Conservation (phyloP, 2,797 vertebrate species). For the Notamacropus eugenii region DNA sequence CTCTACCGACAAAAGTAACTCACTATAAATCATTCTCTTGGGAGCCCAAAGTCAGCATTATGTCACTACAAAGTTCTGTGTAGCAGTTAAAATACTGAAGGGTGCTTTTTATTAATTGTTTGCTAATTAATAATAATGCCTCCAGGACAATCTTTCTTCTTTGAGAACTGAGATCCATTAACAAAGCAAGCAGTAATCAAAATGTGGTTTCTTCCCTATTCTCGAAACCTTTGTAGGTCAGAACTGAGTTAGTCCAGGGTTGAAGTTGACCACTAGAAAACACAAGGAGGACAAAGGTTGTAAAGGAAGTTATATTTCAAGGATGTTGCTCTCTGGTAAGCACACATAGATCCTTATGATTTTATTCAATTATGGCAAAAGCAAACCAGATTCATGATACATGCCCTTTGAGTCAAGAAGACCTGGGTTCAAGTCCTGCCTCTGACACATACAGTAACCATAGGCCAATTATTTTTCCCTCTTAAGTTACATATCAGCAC, state of each 20-base stretch:
- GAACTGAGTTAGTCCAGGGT: neutral
- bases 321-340: neutral
- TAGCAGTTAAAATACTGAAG: constrained; percentile 41
- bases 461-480: neutral
- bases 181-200: constrained; percentile 39
- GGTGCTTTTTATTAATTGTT: constrained; percentile 58
- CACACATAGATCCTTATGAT: neutral
- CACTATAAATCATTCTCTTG: constrained; percentile 65
- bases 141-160: constrained; percentile 35
- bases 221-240: neutral
- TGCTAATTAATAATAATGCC: constrained; percentile 67
- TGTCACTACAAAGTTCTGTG: constrained; percentile 52
- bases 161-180: constrained; percentile 40
- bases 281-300: neutral
- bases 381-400: neutral
- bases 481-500: neutral
- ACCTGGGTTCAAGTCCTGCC: neutral
- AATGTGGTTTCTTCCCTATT: constrained; percentile 16
- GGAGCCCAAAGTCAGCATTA: constrained; percentile 22
- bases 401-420: neutral
- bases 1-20: constrained; percentile 68
- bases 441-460: neutral
- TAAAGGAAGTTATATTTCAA: neutral
- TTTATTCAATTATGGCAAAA: neutral
- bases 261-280: neutral